Conservation (phyloP, 2,797 vertebrate genomes). For the Potorous gilbertii region DNA sequence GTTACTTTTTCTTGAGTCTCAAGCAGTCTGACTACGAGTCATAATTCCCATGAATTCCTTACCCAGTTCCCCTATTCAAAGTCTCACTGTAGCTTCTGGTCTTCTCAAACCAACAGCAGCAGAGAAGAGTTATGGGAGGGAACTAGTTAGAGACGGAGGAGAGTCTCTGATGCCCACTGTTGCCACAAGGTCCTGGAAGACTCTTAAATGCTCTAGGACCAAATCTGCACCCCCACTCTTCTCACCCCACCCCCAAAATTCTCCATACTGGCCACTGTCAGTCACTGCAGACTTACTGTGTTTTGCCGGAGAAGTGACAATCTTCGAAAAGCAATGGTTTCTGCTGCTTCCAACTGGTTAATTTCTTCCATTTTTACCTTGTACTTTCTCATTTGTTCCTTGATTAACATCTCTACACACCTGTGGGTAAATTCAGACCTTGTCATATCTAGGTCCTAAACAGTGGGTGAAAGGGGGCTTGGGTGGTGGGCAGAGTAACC, state of each 20-base stretch:
- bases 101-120: not conserved
- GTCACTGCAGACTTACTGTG: conserved; percentile 85
- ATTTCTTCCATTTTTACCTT: conserved; percentile 98
- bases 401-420: conserved; percentile 97
- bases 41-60: not conserved
- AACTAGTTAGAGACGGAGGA: no score
- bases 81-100: not conserved
- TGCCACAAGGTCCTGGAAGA: not conserved
- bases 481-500: not conserved
- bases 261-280: not conserved
- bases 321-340: conserved; percentile 92
- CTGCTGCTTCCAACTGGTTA: conserved; percentile 94
- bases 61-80: not conserved
- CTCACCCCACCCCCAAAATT: not conserved
- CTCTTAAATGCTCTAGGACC: not conserved
- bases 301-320: conserved; percentile 94
- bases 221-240: not conserved
- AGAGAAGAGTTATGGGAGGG: not conserved
- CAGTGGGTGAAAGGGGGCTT: not conserved
- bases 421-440: conserved; percentile 78
- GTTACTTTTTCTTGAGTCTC: not conserved
- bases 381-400: conserved; percentile 95
- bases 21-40: not conserved
- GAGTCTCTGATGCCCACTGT: not conserved
- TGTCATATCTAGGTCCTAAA: not conserved